Evolutionary conservation across 2,888 invertebrate species (phyloP), one percentile per base, ranked within the genome.

Genomic region (Orthosia gothica): DNA sequence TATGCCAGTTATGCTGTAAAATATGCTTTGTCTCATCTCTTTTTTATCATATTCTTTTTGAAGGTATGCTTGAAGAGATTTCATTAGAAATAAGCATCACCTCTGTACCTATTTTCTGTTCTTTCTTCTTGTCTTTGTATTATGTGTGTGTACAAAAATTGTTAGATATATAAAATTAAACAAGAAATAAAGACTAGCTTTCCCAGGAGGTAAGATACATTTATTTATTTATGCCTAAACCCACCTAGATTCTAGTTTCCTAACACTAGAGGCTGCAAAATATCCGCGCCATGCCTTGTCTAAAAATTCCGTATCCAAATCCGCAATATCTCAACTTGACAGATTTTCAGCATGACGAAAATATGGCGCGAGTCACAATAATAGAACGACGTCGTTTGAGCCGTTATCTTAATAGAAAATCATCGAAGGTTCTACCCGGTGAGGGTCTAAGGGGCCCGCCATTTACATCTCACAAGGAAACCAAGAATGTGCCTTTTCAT

Each of bases 371-470:
- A 72, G 88, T 88, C 89, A 88, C 89, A 90, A 92, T 92, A 92
- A 93, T 91, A 87, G 85, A 87, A 87, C 50, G 80, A 64, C 80
- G 90, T 85, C 82, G 82, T 89, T 82, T 84, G 81, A 86, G 77
- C 70, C 89, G 91, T 90, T 95, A 95, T 95, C 95, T 95, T 95
- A 96, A 96, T 95, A 95, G 95, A 95, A 96, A 93, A 96, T 95
- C 95, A 96, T 95, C 95, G 91, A 89, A 79, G 89, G 79, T 65
- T 71, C 74, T 57, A 12, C 45, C 16, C 40, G 15, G 45, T 26
- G 15, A 23, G 66, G 57, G n/a, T 2, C 47, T 20, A 5, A 16
- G n/a, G 64, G 74, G 40, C 54, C 72, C 74, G 65, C 61, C 58
- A 87, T 90, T 90, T 89, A 88, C 89, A 90, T 89, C 77, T 81